A percentile compares a stretch with the other conserved stretches of the same genome.
Evolutionary conservation across 1,140 invertebrate genomes (phyloP).

Genomic region (Polypedilum vanderplanki): DNA sequence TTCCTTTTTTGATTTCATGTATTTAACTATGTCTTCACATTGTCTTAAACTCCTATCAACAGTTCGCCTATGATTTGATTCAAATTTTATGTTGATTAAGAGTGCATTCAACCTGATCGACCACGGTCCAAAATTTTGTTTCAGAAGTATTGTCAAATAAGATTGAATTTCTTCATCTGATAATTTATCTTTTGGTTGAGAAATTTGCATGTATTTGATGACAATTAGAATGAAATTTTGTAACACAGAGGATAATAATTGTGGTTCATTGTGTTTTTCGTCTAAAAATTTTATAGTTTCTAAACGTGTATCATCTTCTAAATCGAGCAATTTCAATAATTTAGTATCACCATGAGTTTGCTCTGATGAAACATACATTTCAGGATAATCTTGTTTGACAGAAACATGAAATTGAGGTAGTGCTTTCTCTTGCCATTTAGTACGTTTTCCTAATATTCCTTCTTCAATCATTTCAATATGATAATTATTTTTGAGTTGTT

Average conservation of each 20-base stretch:
- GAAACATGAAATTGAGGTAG: conserved; percentile 73
- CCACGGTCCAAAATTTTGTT: conserved; percentile 63
- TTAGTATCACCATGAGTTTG: conserved; percentile 44
- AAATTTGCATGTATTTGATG: conserved; percentile 61
- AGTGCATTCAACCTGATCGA: conserved; percentile 62
- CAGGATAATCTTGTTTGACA: conserved; percentile 47
- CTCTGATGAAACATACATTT: conserved; percentile 42
- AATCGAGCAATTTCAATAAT: conserved; percentile 55
- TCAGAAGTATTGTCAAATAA: conserved; percentile 61
- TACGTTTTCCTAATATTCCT: conserved; percentile 79
- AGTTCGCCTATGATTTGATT: conserved; percentile 66
- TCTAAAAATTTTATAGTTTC: conserved; percentile 68
- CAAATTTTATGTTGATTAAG: conserved; percentile 65
- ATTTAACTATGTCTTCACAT: conserved; percentile 68
- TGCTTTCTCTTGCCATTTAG: conserved; percentile 74
- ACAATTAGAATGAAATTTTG: conserved; percentile 68
- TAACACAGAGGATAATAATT: conserved; percentile 61
- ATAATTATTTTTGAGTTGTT: conserved; percentile 52
- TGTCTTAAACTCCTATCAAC: conserved; percentile 83
- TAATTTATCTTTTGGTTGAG: conserved; percentile 69
- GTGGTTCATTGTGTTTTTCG: conserved; percentile 46
- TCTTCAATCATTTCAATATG: conserved; percentile 55
- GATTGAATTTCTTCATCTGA: conserved; percentile 70
- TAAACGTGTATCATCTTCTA: conserved; percentile 79
- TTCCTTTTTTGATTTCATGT: conserved; percentile 34